Evolutionary conservation across 1,140 invertebrate species (phyloP), one percentile per base, ranked within the genome.

Genomic region (Pseudomyrmex dendroicus): DNA sequence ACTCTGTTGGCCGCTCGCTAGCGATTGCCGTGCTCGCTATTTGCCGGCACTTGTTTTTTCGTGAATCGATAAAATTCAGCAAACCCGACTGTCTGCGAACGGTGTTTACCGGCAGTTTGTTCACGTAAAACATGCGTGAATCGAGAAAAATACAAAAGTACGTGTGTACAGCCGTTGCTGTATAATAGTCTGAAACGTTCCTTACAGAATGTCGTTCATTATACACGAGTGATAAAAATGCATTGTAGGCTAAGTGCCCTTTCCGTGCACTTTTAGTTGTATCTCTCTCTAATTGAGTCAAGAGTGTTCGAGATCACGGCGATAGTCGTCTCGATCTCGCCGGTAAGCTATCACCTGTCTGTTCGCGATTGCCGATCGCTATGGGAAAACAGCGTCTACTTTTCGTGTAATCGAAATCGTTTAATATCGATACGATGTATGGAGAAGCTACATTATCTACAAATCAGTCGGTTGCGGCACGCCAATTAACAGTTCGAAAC

Each of bases 401-500:
- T 64, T 20, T 17, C 25, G 17, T 3, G 25, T 54, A 48, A 44
- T 86, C 66, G 35, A 68, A 73, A 86, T 85, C 76, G 25, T 56
- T 73, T 67, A 59, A 70, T 85, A 82, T 70, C 77, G 52, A 62
- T 54, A 44, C 63, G 48, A 54, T 15, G 20, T 17, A 2, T 12
- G 10, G 13, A 44, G 67, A 66, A n/a, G 17, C 63, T 54, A 25
- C 66, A 20, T 48, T 48, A 25, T 20, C 48, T 62, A n/a, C 66
- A 59, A 78, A 35, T 52, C 35, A 13, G n/a, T 78, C 35, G 54
- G 12, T 73, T 73, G 62, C 67, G 67, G 63, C 74, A 59, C 63
- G 70, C 63, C 84, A 83, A 86, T 86, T 85, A 86, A 86, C 63
- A 73, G 52, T 20, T 50, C 48, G 52, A 63, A 82, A 86, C 25